Evolutionary conservation across 1,140 invertebrate genomes (phyloP).

Genomic region (Drosophila chauvacae): DNA sequence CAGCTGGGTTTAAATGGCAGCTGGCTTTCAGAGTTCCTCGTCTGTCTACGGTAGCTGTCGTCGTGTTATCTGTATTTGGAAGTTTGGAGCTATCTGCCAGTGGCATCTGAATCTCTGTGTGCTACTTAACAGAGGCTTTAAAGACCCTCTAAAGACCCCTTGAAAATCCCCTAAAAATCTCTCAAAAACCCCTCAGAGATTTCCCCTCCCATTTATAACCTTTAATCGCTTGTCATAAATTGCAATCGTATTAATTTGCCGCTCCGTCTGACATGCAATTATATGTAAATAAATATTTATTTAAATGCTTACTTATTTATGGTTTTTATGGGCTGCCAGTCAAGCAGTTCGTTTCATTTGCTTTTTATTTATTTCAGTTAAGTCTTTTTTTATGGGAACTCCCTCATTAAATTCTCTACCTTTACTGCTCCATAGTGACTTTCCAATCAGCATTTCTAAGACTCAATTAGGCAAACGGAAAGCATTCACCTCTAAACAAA

Average conservation of each 20-base stretch:
- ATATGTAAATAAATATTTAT: constrained; percentile 80
- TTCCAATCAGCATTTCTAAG: constrained; percentile 39
- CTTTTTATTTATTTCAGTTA: constrained; percentile 20
- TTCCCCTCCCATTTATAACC: constrained; percentile 45
- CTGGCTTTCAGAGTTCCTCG: constrained; percentile 17
- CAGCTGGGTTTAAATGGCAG: constrained; percentile 12
- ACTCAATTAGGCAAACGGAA: constrained; percentile 38
- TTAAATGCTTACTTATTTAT: constrained; percentile 76
- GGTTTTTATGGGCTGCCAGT: constrained; percentile 26
- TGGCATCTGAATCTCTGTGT: constrained; percentile 70
- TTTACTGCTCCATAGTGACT: constrained; percentile 7
- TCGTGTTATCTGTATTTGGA: constrained; percentile 65
- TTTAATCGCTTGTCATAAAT: constrained; percentile 81
- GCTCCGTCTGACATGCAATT: constrained; percentile 60
- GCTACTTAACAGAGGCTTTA: constrained; percentile 68
- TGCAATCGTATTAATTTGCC: constrained; percentile 78
- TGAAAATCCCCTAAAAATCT: neutral
- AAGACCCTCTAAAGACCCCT: constrained; percentile 3
- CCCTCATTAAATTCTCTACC: constrained; percentile 17
- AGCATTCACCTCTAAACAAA: constrained; percentile 29
- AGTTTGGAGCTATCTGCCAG: constrained; percentile 57
- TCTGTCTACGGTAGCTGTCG: constrained; percentile 59
- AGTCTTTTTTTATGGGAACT: constrained; percentile 15
- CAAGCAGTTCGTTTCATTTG: constrained; percentile 4
- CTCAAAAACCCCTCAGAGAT: neutral